Conservation (phyloP, 1,140 invertebrate genomes). For the Coptotermes formosanus region DNA sequence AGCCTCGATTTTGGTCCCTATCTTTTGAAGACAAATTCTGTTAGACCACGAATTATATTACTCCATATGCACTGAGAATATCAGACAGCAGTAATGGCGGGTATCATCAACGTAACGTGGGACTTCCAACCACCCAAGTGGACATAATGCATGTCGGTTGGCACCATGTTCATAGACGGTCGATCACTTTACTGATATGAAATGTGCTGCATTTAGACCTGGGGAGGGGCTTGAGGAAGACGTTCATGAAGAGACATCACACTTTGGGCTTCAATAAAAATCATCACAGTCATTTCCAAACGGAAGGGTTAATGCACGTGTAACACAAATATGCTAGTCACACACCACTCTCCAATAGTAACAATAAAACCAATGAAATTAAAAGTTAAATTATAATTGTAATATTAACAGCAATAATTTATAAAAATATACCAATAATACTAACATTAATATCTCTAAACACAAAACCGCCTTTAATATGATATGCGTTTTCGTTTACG, state of each 20-base stretch:
- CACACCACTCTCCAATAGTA: neutral
- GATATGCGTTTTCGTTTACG: neutral
- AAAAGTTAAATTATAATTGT: neutral
- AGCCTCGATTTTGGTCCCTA: too few species aligned
- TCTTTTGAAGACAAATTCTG: neutral
- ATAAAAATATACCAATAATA: constrained; percentile 11
- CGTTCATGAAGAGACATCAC: constrained; percentile 27
- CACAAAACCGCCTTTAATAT: neutral
- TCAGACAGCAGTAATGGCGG: neutral
- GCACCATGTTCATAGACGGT: constrained; percentile 5
- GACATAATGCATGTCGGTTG: neutral
- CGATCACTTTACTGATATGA: constrained; percentile 11
- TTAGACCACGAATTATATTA: neutral
- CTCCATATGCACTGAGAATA: neutral
- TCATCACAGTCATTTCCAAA: constrained; percentile 30
- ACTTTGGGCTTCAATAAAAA: constrained; percentile 26
- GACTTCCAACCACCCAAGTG: neutral
- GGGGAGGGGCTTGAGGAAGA: constrained; percentile 25
- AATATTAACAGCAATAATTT: neutral
- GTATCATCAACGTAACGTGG: neutral
- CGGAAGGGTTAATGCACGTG: neutral
- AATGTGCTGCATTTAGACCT: neutral
- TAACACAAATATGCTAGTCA: neutral
- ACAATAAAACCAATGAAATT: neutral
- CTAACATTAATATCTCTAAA: constrained; percentile 14